Evolutionary conservation across 2,113 vertebrate species (phyloP).

Genomic region (Phoenicopterus ruber): DNA sequence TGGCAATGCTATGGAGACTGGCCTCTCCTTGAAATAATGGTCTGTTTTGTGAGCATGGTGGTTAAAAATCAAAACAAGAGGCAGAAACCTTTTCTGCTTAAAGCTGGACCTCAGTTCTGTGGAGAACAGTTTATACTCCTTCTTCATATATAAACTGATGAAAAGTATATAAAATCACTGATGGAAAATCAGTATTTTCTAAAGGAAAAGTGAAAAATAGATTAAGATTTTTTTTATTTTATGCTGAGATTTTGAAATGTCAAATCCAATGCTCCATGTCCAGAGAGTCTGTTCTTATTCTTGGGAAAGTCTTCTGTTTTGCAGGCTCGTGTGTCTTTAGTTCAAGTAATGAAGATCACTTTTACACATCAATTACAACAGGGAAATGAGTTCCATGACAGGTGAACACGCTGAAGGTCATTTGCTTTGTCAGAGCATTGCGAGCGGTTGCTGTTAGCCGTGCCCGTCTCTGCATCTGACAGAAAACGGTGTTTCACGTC

Average conservation of each 20-base stretch:
- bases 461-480: not conserved
- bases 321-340: not conserved
- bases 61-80: not conserved
- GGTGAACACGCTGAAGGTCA: not conserved
- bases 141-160: not conserved
- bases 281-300: not conserved
- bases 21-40: not conserved
- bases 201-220: not conserved
- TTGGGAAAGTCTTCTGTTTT: not conserved
- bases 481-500: fast-evolving
- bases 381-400: not conserved
- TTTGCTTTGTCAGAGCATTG: not conserved
- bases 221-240: not conserved
- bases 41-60: not conserved
- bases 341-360: not conserved
- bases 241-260: not conserved
- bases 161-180: not conserved
- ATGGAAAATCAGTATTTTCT: not conserved
- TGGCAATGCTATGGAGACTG: not conserved
- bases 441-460: not conserved
- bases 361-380: not conserved
- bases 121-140: not conserved
- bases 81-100: not conserved
- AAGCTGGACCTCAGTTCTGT: not conserved
- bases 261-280: not conserved